Evolutionary conservation across 2,797 vertebrate species (phyloP), one percentile per base, ranked within the genome.

Genomic region (Brachyalestes nurse): DNA sequence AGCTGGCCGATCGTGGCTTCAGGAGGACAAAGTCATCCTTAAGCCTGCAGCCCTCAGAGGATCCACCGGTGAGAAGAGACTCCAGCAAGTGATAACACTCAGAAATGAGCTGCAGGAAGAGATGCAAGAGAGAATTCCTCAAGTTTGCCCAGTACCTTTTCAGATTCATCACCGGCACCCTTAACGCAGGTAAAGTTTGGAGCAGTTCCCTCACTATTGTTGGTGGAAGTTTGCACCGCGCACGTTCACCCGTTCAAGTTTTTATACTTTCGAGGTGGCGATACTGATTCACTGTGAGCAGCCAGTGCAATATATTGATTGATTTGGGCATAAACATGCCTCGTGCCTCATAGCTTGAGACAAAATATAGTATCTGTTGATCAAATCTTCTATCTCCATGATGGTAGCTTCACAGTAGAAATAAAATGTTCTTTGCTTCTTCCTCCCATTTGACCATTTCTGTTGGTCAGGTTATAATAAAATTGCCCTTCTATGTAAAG

Each of bases 141-240:
- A 99, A 96, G 95, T 97, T 97, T 88, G 97, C 97, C 85, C 97
- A 97, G 92, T 99, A 99, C 89, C 94, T 99, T 86, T 97, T 96
- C 92, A 94, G 97, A 88, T 91, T 98, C 67, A 92, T 99, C 94
- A 99, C 97, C 19, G 98, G 98, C 79, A 96, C 96, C 13, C 97
- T 99, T 69, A 94, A 96, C 91, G 90, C 95, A 93, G 97, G 97
- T 99, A 97, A 97, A 90, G 85, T 74, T 86, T 16, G 16, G 0
- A 19, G 51, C 42, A 40, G 64, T 76, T 69, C 71, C 4, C 45
- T 57, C 45, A 40, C 49, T 23, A 23, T 6, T 14, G 34, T 19
- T 21, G 16, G 60, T 16, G 69, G 16, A 38, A 57, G 38, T 58
- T 80, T 55, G 19, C 19, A 12, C 25, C 16, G 34, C 14, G 38